These are phyloP conservation scores for Clarias fuscus DNA, from an alignment of 2,797 vertebrate species.

Conservation along the genomic window DNA sequence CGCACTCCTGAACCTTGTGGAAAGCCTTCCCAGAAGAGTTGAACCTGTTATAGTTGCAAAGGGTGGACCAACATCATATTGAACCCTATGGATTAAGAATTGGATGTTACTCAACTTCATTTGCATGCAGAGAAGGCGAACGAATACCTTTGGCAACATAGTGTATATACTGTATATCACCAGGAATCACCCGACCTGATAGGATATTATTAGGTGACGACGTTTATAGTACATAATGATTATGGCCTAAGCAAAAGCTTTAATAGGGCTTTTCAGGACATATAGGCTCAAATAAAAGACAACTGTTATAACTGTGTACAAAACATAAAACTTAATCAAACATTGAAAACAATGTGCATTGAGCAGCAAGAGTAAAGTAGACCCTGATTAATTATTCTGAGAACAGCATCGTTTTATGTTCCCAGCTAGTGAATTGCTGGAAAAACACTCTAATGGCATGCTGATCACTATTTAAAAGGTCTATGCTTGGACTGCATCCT, in stretches of 20 bases:
- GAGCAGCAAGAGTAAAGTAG: background rate
- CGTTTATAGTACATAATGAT: background rate
- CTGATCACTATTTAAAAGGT: background rate
- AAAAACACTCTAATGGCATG: background rate
- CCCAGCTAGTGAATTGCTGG: background rate
- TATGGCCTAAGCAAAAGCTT: background rate
- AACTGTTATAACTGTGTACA: background rate
- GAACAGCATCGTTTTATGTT: background rate
- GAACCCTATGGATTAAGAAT: too few relatives aligned
- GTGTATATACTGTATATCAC: too few relatives aligned
- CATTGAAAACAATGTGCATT: background rate
- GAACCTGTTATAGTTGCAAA: too few relatives aligned
- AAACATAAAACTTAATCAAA: background rate
- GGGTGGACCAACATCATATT: too few relatives aligned
- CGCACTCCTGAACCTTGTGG: too few relatives aligned
- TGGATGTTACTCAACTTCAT: too few relatives aligned
- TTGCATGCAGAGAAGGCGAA: too few relatives aligned
- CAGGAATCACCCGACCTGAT: too few relatives aligned
- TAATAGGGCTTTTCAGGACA: background rate
- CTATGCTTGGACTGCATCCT: background rate
- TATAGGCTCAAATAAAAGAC: background rate
- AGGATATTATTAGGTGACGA: too few relatives aligned
- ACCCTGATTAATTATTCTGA: background rate
- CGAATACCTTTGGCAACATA: background rate
- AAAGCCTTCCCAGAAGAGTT: too few relatives aligned